Base-by-base conservation (phyloP, 2,888 invertebrate genomes). In the Adelognathus sp. region DNA sequence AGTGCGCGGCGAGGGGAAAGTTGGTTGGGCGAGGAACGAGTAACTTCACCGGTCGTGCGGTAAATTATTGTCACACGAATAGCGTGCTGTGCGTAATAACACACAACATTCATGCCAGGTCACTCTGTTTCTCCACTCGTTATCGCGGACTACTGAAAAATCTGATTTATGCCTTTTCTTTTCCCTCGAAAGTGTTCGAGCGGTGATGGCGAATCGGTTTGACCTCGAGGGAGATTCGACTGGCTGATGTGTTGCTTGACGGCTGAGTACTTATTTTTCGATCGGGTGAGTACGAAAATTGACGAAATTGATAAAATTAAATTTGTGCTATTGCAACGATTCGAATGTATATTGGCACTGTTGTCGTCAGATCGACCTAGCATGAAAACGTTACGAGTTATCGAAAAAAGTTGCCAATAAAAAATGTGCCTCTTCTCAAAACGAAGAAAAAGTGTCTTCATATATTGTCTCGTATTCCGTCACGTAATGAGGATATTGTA, bases 41-140 rank as follows among this genome's bases (percentile, higher is more conserved):
- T 54, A 61, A 52, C 70, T 64, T 11, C 39, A n/a, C 24, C 21
- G 46, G 36, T 18, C 21, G 18, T 36, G 46, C 27, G 39, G 33
- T 67, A 54, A 72, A 71, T 61, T 76, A 33, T 39, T 41, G 41
- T 60, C 60, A 39, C 33, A 60, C 56, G 50, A 70, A 71, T 64
- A 58, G 64, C 70, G 70, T 41, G 50, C 56, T 24, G 33, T 41
- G 64, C 56, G 56, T 46, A 76, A 64, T 76, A 69, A 69, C 46
- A 18, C 27, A 63, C 41, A 74, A 74, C 60, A 58, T 44, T 41
- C 24, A 63, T 52, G 58, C 27, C n/a, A 41, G 50, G 7, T 52
- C 60, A 31, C 58, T 50, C 36, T 6, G 1, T 16, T 7, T 41
- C 18, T 14, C 50, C 33, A 21, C 36, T 36, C 61, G 46, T 64